phyloP scores from a whole-genome alignment of 2,888 invertebrate genomes.

The Cantharis rufa region DNA sequence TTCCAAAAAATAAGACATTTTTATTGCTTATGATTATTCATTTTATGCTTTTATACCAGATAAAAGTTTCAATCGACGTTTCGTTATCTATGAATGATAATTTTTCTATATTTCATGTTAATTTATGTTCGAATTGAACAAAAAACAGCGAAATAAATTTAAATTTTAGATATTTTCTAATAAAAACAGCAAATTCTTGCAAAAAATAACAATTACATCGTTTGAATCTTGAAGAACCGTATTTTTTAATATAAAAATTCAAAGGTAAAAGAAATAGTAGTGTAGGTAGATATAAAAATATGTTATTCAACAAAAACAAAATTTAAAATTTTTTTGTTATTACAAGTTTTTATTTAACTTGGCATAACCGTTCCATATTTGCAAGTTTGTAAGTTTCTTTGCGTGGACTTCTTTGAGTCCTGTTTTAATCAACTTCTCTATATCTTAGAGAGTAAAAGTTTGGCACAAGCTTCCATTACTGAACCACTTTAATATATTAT shows the following conservation, averaged over 20 bases:
- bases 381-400: too few species aligned
- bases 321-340: neutral
- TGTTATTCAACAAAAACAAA: neutral
- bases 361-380: too few species aligned
- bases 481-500: too few species aligned
- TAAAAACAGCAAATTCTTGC: neutral
- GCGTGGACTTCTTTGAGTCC: too few species aligned
- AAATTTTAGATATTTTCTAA: neutral
- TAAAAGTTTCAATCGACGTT: too few species aligned
- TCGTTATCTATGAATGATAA: neutral
- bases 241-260: neutral
- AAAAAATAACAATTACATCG: neutral
- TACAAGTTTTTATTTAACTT: neutral
- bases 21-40: too few species aligned
- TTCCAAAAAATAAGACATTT: too few species aligned
- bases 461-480: too few species aligned
- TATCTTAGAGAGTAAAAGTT: too few species aligned
- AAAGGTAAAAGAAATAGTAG: neutral
- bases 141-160: neutral
- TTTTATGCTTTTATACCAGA: too few species aligned
- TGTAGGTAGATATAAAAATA: neutral
- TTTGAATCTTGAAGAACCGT: neutral
- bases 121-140: neutral
- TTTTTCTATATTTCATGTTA: neutral
- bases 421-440: too few species aligned